Base-by-base conservation (phyloP, 2,113 vertebrate species). In the Epinephelus fuscoguttatus region DNA sequence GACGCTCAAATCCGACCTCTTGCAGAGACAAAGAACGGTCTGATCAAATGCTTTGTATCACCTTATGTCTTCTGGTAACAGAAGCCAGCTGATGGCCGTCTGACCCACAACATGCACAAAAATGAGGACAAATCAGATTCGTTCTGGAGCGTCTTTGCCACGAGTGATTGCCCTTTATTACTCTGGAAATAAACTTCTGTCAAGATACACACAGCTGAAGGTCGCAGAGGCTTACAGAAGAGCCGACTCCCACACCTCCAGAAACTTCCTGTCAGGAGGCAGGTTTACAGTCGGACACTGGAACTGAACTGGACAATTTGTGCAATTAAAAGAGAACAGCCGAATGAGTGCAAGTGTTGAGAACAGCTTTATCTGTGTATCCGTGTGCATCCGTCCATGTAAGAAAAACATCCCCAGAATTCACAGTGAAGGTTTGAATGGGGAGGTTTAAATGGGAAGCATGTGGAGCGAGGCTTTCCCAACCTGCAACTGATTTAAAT, bases 401-500 rank as follows among this genome's bases (percentile, higher is more conserved):
- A 40, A 47, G 6, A 79, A 47, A 56, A 53, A 62, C 50, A 33
- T 66, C 30, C 53, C 56, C 52, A 57, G 68, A 84, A 71, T 56
- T 70, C 57, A 25, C 12, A 55, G 79, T 84, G 70, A 64, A 70
- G 74, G 74, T 73, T 27, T 70, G 42, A 69, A 70, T 21, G 68
- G 19, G 56, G 33, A 13, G 11, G 8, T 66, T 63, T 14, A 83
- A 88, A 89, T 82, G 60, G 21, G 73, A 84, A 81, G 53, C 81
- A 89, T 57, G 70, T 89, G 89, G 55, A 81, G 60, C 12, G 1
- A 62, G 78, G 75, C 62, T 78, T 60, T 81, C 37, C 66, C 70
- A 88, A 70, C 55, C 88, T 91, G 92, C 84, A 82, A 75, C 76
- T 79, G 76, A 90, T 93, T 90, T 86, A 81, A 62, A 77, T 23